Evolutionary conservation across 2,113 vertebrate species (phyloP), one percentile per base, ranked within the genome.

Genomic region (Mustelus asterias): DNA sequence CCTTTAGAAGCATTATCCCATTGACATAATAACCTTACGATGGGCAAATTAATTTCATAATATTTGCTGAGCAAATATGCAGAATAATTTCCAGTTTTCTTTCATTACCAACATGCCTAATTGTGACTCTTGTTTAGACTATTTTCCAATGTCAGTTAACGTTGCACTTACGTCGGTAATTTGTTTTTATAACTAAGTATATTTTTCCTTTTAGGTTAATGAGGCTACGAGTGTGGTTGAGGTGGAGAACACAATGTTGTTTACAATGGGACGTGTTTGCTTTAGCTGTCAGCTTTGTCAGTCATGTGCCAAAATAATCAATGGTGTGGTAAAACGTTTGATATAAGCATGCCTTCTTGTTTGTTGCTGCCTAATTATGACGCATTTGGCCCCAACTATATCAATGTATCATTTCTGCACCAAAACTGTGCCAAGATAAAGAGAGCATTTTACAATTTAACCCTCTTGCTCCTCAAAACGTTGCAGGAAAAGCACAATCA

Each of bases 311-410:
- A 93, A 93, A 93, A 67, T 93, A 67, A 93, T 93, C 89, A 93
- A 65, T 37, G n/a, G 37, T 37, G 89, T 93, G 60, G 89, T 93
- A 93, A 93, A 93, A 37, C 33, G 16, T 65, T 93, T 93, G 89
- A 93, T 93, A 93, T 41, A 37, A 37, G 63, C 89, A 93, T 93
- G 89, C 89, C 60, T 93, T 93, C 89, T 93, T 93, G 89, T 93
- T 93, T 65, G 29, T 93, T 65, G 58, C 60, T 93, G 89, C 65
- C n/a, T 65, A 93, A 93, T 93, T 93, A 67, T 93, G 89, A 93
- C 89, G 89, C 89, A 93, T 93, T 93, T 93, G 89, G 89, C 89
- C 60, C 5, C 89, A 67, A 67, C 29, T 22, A 6, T 41, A 67
- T 65, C 60, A 93, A 93, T 20, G 60, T 58, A 93, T 67, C 60